Base-by-base conservation (phyloP, 1,140 invertebrate genomes). In the Drosophila kanapiae region DNA sequence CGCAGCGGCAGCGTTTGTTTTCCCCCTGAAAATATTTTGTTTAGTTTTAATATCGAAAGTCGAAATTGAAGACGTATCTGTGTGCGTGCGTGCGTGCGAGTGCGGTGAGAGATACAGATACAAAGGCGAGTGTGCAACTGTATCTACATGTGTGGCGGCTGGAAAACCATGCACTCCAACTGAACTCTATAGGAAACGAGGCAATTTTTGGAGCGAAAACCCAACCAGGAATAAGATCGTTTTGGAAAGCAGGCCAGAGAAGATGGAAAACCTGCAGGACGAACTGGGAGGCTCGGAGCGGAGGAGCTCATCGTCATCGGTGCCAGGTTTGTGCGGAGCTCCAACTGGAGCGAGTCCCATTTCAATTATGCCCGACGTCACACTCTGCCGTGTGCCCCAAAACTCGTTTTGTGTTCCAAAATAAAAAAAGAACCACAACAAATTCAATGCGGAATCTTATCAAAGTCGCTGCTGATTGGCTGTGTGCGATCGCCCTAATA, bases 1-100 rank as follows among this genome's bases (percentile, higher is more conserved):
- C 88, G 88, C 86, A 91, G 84, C 84, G 88, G 85, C 85, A 90
- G 75, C 85, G 86, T 90, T 88, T 81, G 23, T 31, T 67, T 53
- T 49, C 31, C 35, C 27, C 16, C n/a, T 14, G 4, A 5, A 62
- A 48, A 54, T 14, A 14, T 4, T 5, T 14, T 37, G 33, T 37
- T 54, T 23, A 23, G 23, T 54, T 54, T 23, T 13, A 4, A 23
- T 10, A 14, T n/a, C 11, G 16, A 27, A 53, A 51, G 35, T 51
- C 45, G 31, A 64, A 40, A 9, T 27, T 43, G 54, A 74, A 59
- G 33, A 56, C 10, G 47, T 62, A 69, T 51, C 45, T 35, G 35
- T 59, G 61, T 61, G 29, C 37, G 47, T 61, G 48, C 31, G 40
- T 67, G 48, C 71, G 76, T 69, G 37, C 48, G 42, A 27, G 61